phyloP scores from a whole-genome alignment of 2,797 vertebrate species.

The Cercopithecus petaurista region DNA sequence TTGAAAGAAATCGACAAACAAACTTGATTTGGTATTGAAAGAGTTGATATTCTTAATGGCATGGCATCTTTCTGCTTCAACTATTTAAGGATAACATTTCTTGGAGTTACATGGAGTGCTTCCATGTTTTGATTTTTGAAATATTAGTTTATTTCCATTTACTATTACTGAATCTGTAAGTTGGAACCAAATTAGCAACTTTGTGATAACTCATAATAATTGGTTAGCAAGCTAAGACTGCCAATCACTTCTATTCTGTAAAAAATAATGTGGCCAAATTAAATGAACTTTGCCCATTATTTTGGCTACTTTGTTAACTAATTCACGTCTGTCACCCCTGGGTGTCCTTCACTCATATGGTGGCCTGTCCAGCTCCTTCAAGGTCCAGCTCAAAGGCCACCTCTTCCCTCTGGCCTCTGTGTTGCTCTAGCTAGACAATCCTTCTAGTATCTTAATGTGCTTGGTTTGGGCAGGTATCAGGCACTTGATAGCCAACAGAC shows the following conservation, averaged over 20 bases:
- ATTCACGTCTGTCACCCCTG: background rate
- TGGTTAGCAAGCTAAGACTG: background rate
- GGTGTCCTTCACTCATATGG: background rate
- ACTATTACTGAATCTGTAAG: background rate
- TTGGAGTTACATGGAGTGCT: background rate
- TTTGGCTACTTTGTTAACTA: background rate
- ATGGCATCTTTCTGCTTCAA: background rate
- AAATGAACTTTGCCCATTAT: background rate
- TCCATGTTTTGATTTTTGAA: background rate
- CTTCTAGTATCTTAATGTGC: background rate
- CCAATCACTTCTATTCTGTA: background rate
- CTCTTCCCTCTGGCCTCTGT: background rate
- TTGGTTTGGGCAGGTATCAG: background rate
- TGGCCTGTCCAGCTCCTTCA: background rate
- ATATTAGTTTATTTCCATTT: background rate
- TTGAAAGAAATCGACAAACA: constrained; percentile 9
- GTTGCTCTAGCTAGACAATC: background rate
- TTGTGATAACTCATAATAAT: background rate
- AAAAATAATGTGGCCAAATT: background rate
- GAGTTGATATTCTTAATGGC: background rate
- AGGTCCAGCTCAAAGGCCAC: background rate
- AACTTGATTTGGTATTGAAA: background rate
- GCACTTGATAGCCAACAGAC: background rate
- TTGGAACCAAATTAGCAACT: background rate
- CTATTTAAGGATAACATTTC: background rate